Base-by-base conservation (phyloP, 2,797 vertebrate species). In the Sebastes diaconus region DNA sequence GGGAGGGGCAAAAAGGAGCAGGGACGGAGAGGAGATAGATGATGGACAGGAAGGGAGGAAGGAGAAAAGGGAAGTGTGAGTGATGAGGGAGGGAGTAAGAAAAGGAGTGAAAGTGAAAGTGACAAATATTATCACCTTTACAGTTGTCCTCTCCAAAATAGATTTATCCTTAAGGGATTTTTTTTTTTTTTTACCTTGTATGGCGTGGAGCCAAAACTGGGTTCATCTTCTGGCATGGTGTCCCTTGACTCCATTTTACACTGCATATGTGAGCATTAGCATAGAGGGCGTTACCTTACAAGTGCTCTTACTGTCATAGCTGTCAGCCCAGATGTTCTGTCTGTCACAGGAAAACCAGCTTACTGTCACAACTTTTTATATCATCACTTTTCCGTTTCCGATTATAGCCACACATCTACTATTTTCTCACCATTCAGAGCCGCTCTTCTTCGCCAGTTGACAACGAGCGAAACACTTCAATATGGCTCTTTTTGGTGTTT, bases 231-330 rank as follows among this genome's bases (percentile, higher is more conserved):
- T 52, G 32, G 24, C 59, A 80, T 75, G 70, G 24, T 74, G 63
- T 81, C 84, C 87, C 79, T 34, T 63, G 76, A 84, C 68, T 86
- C 76, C 79, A 73, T 87, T 87, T 84, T 73, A 67, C 22, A 27
- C 50, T 60, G 34, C 73, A 75, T 79, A 67, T 59, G 58, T 84
- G 64, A 67, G 54, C 66, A 84, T 92, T 78, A 78, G 77, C 81
- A 87, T 77, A 29, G 76, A 68, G 68, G 84, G 70, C 20, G 74
- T 73, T 71, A 34, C 58, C 72, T 60, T 73, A 84, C 84, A 88
- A 85, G 79, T 42, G 52, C 83, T 77, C 50, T 79, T 36, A 27
- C 79, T 83, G 82, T 88, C 82, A 78, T 2, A 72, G 84, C 59
- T 89, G 81, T 65, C 88, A 88, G 46, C 72, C 4, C 61, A 73